Conservation (phyloP, 2,113 vertebrate genomes). For the Sylvia atricapilla region DNA sequence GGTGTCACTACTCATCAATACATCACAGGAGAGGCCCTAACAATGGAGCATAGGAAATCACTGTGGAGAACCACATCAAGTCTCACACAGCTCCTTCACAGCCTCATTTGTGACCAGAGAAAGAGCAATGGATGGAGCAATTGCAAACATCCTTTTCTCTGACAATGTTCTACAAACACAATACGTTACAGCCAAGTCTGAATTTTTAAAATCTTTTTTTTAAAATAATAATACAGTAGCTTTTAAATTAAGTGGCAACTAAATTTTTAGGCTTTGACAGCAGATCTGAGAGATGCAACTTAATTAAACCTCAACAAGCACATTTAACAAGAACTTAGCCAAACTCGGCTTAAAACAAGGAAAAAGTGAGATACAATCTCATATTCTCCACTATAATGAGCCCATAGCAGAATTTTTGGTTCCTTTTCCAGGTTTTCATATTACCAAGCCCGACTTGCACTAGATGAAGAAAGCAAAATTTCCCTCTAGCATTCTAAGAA, state of each 20-base stretch:
- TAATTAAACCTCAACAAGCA: not conserved
- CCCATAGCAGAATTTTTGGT: not conserved
- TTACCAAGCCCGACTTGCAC: not conserved
- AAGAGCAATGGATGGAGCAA: not conserved
- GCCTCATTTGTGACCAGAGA: not conserved
- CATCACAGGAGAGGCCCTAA: not conserved
- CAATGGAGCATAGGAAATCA: not conserved
- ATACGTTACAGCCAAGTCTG: not conserved
- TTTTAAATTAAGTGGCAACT: not conserved
- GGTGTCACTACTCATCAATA: not conserved
- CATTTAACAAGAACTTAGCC: not conserved
- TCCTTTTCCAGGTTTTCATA: not conserved
- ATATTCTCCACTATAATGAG: not conserved
- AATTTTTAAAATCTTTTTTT: not conserved
- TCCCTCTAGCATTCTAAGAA: slow-evolving; percentile 36
- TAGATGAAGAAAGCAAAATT: slow-evolving; percentile 14
- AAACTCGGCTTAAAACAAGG: not conserved
- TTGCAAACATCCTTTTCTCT: not conserved
- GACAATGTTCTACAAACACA: not conserved
- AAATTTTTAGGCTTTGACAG: not conserved
- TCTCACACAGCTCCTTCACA: not conserved
- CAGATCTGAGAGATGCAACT: not conserved
- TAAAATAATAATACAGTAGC: not conserved
- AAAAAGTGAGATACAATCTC: not conserved
- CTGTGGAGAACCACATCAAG: not conserved